Evolutionary conservation across 92 coral and sea anemone species (phyloP).

Genomic region (Phenganax stokvisi): DNA sequence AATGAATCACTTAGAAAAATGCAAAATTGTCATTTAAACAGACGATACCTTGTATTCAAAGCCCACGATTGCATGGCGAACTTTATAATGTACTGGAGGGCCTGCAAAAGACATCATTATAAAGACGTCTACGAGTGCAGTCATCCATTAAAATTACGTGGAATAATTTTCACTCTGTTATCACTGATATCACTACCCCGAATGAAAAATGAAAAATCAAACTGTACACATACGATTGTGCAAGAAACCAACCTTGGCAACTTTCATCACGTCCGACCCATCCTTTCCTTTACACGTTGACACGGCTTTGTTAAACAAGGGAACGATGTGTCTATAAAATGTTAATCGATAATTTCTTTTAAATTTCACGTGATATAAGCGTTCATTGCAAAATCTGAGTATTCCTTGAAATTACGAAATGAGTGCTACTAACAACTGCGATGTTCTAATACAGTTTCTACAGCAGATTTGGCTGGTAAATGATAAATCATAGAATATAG

Average conservation of each 20-base stretch:
- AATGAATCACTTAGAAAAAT: background rate
- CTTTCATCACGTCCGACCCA: conserved; percentile 26
- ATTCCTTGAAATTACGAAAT: too few relatives aligned
- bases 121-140: too few relatives aligned
- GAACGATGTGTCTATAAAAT: conserved; percentile 13
- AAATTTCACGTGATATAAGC: background rate
- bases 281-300: conserved; percentile 7
- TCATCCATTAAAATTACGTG: background rate
- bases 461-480: background rate
- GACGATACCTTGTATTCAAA: conserved; percentile 60
- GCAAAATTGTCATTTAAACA: background rate
- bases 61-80: conserved; percentile 92
- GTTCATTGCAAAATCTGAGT: background rate
- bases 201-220: too few relatives aligned
- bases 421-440: too few relatives aligned
- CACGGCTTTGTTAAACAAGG: conserved; percentile 19
- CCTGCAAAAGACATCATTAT: conserved; percentile 47
- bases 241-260: conserved; percentile 27
- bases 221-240: background rate
- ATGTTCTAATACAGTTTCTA: too few relatives aligned
- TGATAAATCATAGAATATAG: background rate
- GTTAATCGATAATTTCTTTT: too few relatives aligned
- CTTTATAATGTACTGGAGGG: conserved; percentile 76
- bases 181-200: background rate
- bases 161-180: background rate